Base-by-base conservation (phyloP, 2,113 vertebrate genomes). In the Blennius ocellaris region DNA sequence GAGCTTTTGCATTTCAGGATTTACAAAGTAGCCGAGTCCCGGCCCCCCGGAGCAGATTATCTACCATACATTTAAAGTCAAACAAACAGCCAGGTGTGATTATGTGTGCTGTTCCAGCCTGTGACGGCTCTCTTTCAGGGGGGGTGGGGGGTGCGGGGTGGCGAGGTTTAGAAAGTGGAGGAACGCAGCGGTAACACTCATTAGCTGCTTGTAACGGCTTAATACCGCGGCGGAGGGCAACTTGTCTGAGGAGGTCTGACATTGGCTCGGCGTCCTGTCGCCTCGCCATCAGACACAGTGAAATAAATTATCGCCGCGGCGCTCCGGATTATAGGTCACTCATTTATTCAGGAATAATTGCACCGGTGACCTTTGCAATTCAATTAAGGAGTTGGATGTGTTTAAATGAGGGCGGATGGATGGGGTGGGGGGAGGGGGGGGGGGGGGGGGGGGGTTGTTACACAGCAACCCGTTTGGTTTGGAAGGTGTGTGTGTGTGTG, bases 331-430 rank as follows among this genome's bases (percentile, higher is more conserved):
- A 93, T 90, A 93, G 92, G 92, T 93, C 92, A 91, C 86, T 92
- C 90, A 92, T 92, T 92, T 92, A 92, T 93, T 92, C 92, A 85
- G 90, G 87, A 87, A 90, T 93, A 93, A 93, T 93, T 93, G 92
- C 89, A 91, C 90, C 43, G 62, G 52, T 91, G 92, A 93, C 92
- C 92, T 93, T 93, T 93, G 89, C 88, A 85, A 92, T 93, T 93
- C 89, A 93, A 93, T 93, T 93, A 93, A 87, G 83, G 80, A 81
- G 76, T 82, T 81, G 69, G 89, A 89, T 90, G 90, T 89, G 91
- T 89, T 91, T 89, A 89, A 93, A 88, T 92, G 89, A 90, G 89
- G 88, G 41, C 11, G 41, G 76, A 37, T 21, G 85, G 47, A 37
- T 30, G 21, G 2, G 2, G 21, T 64, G 67, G 8, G 64, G 39